Conservation (phyloP, 2,797 vertebrate genomes). For the Rhincodon typus region DNA sequence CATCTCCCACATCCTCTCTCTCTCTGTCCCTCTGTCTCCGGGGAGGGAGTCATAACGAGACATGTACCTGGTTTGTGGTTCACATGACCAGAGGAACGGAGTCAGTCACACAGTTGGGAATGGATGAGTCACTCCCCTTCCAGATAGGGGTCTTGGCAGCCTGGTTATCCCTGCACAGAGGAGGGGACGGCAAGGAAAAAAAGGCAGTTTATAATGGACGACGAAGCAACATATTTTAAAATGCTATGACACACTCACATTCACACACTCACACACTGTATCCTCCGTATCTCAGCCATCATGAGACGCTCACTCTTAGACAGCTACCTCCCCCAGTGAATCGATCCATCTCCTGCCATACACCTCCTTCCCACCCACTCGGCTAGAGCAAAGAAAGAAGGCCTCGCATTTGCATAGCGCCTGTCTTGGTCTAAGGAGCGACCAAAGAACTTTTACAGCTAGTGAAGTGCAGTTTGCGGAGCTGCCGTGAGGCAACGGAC, state of each 20-base stretch:
- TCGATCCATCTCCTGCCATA: too few relatives aligned
- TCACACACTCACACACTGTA: too few relatives aligned
- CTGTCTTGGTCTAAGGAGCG: rapidly evolving
- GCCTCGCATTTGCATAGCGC: background rate
- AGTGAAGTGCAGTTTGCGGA: background rate
- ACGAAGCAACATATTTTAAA: background rate
- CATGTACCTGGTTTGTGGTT: background rate
- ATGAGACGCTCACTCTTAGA: too few relatives aligned
- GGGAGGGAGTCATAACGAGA: background rate
- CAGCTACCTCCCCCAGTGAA: too few relatives aligned
- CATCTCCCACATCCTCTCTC: too few relatives aligned
- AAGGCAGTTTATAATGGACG: background rate
- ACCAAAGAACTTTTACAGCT: background rate
- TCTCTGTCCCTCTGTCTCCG: too few relatives aligned
- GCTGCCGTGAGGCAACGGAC: too few relatives aligned
- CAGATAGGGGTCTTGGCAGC: background rate
- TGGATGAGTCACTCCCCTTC: background rate
- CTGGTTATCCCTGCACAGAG: background rate
- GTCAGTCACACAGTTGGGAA: background rate
- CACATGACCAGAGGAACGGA: background rate
- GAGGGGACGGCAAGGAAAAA: background rate
- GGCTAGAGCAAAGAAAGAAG: background rate
- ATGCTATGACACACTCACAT: too few relatives aligned
- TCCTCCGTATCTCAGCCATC: too few relatives aligned
- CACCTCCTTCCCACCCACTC: too few relatives aligned